Evolutionary conservation across 2,888 invertebrate genomes (phyloP), one percentile per base, ranked within the genome.

Genomic region (Magallana nippona): DNA sequence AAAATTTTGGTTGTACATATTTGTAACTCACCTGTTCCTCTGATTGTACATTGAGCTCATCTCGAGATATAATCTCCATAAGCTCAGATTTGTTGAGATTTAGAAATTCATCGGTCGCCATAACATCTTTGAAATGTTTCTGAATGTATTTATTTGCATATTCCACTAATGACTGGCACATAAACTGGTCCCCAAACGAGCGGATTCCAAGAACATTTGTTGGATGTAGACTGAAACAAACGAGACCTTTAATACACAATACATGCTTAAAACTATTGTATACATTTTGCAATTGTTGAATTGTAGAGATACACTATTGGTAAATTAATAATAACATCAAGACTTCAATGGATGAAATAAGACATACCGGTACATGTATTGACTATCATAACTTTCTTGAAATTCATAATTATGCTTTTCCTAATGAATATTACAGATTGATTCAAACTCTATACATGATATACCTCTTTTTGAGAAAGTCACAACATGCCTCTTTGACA

Each of bases 401-500:
- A 44, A 44, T 44, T 44, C 44, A 44, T 44, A 8, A 44, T 44
- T 44, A 44, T 44, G 44, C 44, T 44, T 44, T 44, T 44, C 8
- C 44, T 44, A 44, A 44, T 44, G 44, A 44, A 44, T 44, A 44
- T 44, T 44, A 44, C 44, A 8, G 44, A 44, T 44, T 8, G 3
- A 44, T 44, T 44, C 44, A 44, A 44, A 5, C 5, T 3, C 0
- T 44, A 44, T 44, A 8, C 44, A 44, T 5, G 44, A 5, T 5
- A 44, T 44, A 96, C 96, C 96, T 96, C 92, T 96, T 96, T 89
- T 96, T 96, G 83, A 98, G 95, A 94, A 97, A 98, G 90, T 96
- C 96, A 80, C 97, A 97, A 94, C 98, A 98, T 1, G 97, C 97
- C 92, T 97, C 96, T 87, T 97, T 96, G 0, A 98, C 97, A 95